These are phyloP conservation scores for Zootoca vivipara DNA, from an alignment of 2,113 vertebrate genomes.

Conservation along the genomic window DNA sequence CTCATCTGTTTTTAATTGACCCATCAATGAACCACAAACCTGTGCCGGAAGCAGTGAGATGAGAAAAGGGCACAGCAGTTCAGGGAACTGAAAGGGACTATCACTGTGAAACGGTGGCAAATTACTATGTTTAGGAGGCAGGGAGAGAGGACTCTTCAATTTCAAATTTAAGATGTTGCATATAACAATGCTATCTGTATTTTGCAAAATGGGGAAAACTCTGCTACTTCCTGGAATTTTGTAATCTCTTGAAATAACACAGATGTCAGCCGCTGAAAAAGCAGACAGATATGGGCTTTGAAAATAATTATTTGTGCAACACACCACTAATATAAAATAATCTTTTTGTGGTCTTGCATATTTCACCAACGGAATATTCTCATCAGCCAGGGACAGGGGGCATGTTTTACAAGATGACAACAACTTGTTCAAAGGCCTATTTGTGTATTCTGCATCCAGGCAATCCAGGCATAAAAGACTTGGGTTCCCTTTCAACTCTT, in stretches of 20 bases:
- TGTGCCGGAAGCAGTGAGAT: slow-evolving; percentile 15
- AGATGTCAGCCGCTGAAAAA: background rate
- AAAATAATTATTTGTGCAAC: background rate
- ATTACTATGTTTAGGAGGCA: background rate
- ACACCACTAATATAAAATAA: background rate
- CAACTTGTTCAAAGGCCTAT: background rate
- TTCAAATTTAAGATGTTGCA: background rate
- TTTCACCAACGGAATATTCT: background rate
- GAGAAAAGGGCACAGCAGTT: background rate
- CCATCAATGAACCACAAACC: slow-evolving; percentile 25
- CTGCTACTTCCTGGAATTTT: background rate
- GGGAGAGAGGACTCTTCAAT: background rate
- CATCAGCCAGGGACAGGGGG: too few relatives aligned
- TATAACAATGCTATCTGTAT: background rate
- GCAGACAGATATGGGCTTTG: background rate
- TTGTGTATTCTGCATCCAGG: background rate
- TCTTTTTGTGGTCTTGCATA: fast-evolving
- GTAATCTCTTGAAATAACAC: fast-evolving
- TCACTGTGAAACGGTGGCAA: background rate
- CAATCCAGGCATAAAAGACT: background rate
- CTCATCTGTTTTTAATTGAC: slow-evolving; percentile 27
- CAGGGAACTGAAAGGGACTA: background rate
- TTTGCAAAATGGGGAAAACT: background rate
- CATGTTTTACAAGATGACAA: background rate
- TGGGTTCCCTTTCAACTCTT: too few relatives aligned